phyloP scores from a whole-genome alignment of 2,113 vertebrate genomes.

The Apeltes quadracus region DNA sequence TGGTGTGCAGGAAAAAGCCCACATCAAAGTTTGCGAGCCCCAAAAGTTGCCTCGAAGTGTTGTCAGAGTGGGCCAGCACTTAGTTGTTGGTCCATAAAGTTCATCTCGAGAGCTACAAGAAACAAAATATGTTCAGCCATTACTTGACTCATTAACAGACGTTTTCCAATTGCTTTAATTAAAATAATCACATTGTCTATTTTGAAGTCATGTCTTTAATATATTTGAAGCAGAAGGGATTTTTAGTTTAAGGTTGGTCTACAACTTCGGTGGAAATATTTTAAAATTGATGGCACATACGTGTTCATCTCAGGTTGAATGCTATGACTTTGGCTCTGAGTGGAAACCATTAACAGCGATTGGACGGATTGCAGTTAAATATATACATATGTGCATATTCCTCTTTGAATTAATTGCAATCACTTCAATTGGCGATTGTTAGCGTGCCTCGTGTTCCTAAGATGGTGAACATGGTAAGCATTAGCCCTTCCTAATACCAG shows the following conservation, averaged over 20 bases:
- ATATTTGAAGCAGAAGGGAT: background rate
- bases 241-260: background rate
- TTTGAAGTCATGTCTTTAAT: constrained; percentile 3
- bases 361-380: background rate
- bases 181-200: background rate
- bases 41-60: constrained; percentile 28
- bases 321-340: background rate
- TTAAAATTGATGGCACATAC: background rate
- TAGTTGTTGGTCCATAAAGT: constrained; percentile 28
- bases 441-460: background rate
- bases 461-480: background rate
- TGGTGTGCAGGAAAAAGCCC: constrained; percentile 43
- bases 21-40: constrained; percentile 50
- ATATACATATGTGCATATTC: background rate
- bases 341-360: background rate
- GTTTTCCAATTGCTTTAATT: constrained; percentile 22
- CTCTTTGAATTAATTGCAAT: background rate
- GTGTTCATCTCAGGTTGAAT: background rate
- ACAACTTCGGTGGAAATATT: background rate
- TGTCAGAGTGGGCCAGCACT: constrained; percentile 30
- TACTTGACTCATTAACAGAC: constrained; percentile 1
- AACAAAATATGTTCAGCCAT: background rate
- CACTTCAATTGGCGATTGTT: background rate
- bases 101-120: constrained; percentile 24
- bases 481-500: background rate